Evolutionary conservation across 2,113 vertebrate species (phyloP), one percentile per base, ranked within the genome.

Genomic region (Trinectes maculatus): DNA sequence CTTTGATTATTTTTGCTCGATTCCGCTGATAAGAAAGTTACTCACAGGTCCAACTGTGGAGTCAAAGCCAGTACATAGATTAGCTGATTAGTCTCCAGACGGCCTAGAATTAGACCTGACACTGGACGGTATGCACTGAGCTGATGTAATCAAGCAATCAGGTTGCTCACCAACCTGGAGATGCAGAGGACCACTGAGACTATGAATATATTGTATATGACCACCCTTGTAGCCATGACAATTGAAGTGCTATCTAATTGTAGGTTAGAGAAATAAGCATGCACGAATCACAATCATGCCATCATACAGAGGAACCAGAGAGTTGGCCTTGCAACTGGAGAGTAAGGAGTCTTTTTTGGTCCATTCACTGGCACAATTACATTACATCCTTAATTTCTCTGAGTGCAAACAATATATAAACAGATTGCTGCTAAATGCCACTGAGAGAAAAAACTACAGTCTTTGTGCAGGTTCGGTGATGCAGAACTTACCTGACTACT

Each of bases 401-500:
- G 36, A 69, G 52, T 52, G 49, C 26, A 40, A 19, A 21, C 57
- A 22, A 24, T 42, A 48, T n/a, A 62, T 51, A 56, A 11, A 55
- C 48, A 51, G 43, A 56, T 55, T 33, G 39, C 46, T 54, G 75
- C 29, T 65, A 33, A 46, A 31, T 47, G 65, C 57, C 26, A 28
- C 42, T 3, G 36, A 62, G 60, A 64, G 36, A 34, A 42, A 63
- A 67, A 70, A 70, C n/a, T 25, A n/a, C 19, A 62, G 53, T 25
- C 57, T 63, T 72, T 76, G 74, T 81, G 80, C 59, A 7, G 21
- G 42, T 15, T 72, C 62, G 47, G 47, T 34, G 40, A 51, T 34
- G 64, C 71, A 68, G 68, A 3, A 62, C 93, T 93, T 87, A 98
- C 97, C 96, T 96, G 87, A 98, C 94, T 31, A 97, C 95, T 89